Evolutionary conservation across 2,113 vertebrate genomes (phyloP).

Genomic region (Syrmaticus mikado): DNA sequence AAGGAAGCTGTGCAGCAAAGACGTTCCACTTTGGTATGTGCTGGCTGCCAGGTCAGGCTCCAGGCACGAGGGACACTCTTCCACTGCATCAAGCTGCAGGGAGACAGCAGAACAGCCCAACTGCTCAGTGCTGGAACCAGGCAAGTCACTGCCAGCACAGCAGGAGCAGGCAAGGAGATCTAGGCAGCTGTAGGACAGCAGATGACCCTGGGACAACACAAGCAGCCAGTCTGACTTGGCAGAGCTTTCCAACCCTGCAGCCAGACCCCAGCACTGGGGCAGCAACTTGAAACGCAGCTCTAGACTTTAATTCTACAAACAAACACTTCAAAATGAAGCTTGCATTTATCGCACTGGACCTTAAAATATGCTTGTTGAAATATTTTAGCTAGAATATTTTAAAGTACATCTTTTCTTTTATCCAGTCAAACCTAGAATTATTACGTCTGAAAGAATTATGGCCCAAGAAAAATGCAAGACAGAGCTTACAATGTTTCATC

Average conservation of each 20-base stretch:
- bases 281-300: neutral
- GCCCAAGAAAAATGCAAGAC: neutral
- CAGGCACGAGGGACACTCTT: neutral
- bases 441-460: neutral
- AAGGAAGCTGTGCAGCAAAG: neutral
- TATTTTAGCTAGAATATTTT: neutral
- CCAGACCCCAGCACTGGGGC: neutral
- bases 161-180: neutral
- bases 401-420: neutral
- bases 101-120: neutral
- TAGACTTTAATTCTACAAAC: neutral
- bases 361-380: neutral
- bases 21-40: neutral
- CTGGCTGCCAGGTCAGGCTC: neutral
- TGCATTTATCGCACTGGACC: neutral
- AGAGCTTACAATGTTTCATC: neutral
- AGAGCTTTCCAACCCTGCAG: neutral
- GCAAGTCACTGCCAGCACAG: neutral
- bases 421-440: neutral
- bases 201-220: neutral
- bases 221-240: neutral
- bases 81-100: accelerated
- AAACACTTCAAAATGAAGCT: neutral
- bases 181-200: neutral
- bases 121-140: neutral